phyloP scores from a whole-genome alignment of 2,113 vertebrate species.

The Sceloporus undulatus region DNA sequence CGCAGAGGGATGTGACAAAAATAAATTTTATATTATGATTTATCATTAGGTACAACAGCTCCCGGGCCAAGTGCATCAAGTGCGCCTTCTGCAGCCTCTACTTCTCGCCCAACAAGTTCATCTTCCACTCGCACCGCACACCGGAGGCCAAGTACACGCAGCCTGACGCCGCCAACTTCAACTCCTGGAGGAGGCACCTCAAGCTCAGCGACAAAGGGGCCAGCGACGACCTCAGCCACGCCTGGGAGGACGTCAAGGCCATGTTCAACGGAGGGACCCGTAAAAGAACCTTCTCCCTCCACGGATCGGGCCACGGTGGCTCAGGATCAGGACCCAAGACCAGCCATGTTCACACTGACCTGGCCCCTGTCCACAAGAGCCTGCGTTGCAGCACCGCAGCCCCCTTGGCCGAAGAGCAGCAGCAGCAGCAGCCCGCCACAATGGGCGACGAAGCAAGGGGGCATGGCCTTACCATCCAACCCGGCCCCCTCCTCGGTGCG shows the following conservation, averaged over 20 bases:
- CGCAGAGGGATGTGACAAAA: no score
- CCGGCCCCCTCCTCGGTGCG: constrained; percentile 79
- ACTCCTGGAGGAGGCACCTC: constrained; percentile 94
- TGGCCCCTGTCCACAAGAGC: constrained; percentile 75
- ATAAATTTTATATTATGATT: no score
- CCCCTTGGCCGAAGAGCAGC: no score
- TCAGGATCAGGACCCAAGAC: constrained; percentile 30
- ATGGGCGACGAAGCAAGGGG: constrained; percentile 74
- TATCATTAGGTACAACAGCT: constrained; percentile 88
- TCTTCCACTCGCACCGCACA: constrained; percentile 96
- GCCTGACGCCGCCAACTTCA: constrained; percentile 98
- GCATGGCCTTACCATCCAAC: constrained; percentile 41
- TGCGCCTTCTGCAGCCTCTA: constrained; percentile 97
- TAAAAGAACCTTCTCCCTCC: constrained; percentile 91
- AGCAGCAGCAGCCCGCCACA: neutral
- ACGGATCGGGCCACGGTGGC: constrained; percentile 68
- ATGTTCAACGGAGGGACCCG: constrained; percentile 97
- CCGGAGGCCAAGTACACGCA: constrained; percentile 97
- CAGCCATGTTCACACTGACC: constrained; percentile 40
- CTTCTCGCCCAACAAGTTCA: constrained; percentile 98
- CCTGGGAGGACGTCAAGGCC: constrained; percentile 98
- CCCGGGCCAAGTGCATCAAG: constrained; percentile 97
- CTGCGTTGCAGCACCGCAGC: constrained; percentile 67
- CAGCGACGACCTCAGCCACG: constrained; percentile 88
- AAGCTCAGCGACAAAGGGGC: constrained; percentile 86